Evolutionary conservation across 2,797 vertebrate species (phyloP).

Genomic region (Prionace glauca): DNA sequence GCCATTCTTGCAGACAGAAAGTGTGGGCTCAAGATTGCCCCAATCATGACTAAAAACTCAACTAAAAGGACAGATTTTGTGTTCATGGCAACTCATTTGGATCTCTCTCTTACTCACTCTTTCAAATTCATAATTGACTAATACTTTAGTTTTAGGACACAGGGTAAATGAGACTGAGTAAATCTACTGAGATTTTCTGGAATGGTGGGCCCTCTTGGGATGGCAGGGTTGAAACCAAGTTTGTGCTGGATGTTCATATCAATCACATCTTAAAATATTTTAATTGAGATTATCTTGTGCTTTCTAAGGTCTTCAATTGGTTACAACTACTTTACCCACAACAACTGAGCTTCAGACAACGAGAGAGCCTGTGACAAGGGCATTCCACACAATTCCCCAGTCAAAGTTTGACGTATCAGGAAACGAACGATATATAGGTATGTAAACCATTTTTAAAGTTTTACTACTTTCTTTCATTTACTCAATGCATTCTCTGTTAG

Average conservation of each 20-base stretch:
- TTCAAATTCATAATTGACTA: background rate
- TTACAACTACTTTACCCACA: slow-evolving; percentile 63
- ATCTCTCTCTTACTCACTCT: background rate
- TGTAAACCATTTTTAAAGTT: background rate
- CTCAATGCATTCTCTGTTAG: background rate
- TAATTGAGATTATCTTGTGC: background rate
- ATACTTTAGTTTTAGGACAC: background rate
- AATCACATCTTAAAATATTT: background rate
- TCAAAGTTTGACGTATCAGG: slow-evolving; percentile 79
- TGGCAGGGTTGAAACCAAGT: background rate
- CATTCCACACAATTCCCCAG: slow-evolving; percentile 61
- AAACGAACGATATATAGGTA: slow-evolving; percentile 89
- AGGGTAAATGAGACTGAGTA: too few relatives aligned
- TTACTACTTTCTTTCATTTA: background rate
- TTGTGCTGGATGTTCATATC: background rate
- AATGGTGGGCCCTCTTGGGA: background rate
- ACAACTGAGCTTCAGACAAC: slow-evolving; percentile 44
- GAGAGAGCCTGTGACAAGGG: slow-evolving; percentile 43
- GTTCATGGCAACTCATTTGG: background rate
- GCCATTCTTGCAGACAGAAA: too few relatives aligned
- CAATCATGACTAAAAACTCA: background rate
- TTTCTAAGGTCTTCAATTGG: slow-evolving; percentile 49
- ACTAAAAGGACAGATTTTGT: background rate
- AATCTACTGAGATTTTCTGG: background rate
- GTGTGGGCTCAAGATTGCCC: too few relatives aligned